Evolutionary conservation across 1,140 invertebrate genomes (phyloP).

Genomic region (Trypoxylus dichotomus): DNA sequence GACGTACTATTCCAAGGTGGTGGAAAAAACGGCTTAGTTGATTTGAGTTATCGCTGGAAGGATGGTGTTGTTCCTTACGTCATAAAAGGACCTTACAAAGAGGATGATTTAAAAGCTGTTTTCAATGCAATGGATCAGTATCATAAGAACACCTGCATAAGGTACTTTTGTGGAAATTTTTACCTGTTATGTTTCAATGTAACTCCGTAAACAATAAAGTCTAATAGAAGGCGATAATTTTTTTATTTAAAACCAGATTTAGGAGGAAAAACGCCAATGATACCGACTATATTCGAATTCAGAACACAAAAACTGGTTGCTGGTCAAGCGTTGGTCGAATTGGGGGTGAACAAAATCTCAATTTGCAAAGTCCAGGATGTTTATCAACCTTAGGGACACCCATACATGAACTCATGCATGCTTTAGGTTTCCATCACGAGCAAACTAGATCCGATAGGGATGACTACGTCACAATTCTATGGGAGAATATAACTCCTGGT

Average conservation of each 20-base stretch:
- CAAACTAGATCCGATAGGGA: slow-evolving; percentile 82
- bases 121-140: slow-evolving; percentile 59
- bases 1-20: slow-evolving; percentile 69
- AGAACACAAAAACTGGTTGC: slow-evolving; percentile 73
- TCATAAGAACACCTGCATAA: slow-evolving; percentile 73
- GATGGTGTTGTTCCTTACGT: slow-evolving; percentile 70
- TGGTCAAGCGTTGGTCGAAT: slow-evolving; percentile 78
- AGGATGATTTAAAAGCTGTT: slow-evolving; percentile 54
- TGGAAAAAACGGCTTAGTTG: slow-evolving; percentile 65
- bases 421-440: slow-evolving; percentile 84
- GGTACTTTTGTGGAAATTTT: slow-evolving; percentile 48
- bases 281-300: slow-evolving; percentile 67
- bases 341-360: slow-evolving; percentile 71
- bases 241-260: slow-evolving; percentile 45
- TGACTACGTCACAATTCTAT: slow-evolving; percentile 70
- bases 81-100: slow-evolving; percentile 63
- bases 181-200: neutral
- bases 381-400: slow-evolving; percentile 72
- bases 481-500: slow-evolving; percentile 72
- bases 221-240: neutral
- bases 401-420: slow-evolving; percentile 86
- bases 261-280: slow-evolving; percentile 54
- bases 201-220: neutral
- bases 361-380: slow-evolving; percentile 75
- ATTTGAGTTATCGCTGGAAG: slow-evolving; percentile 63